Base-by-base conservation (phyloP, 2,888 invertebrate species). In the Rhimphoctona megacephalus region DNA sequence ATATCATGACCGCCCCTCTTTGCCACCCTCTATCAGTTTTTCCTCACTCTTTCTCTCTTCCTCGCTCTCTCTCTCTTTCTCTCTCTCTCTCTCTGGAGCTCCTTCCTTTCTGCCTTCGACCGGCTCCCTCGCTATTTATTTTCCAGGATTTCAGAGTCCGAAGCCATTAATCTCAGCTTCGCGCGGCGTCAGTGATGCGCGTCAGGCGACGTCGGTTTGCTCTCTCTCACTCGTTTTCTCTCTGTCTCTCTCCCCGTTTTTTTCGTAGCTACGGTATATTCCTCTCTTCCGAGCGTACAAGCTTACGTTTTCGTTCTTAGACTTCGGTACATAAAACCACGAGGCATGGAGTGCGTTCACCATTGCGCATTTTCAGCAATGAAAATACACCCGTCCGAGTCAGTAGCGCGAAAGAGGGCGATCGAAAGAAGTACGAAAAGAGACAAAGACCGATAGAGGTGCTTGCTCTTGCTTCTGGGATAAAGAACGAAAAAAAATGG, bases 71-170 rank as follows among this genome's bases (percentile, higher is more conserved):
- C 49, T 49, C 39, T 74, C 54, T 46, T 72, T 81, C 82, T 78
- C 69, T 83, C 80, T 79, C 43, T 76, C 66, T 52, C 46, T 76
- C 81, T 46, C 22, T 33, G 74, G 74, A 85, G 80, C 82, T 87
- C 77, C 82, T 69, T 88, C 81, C 83, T 64, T 22, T 49, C 69
- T 89, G 89, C 90, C 90, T 90, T 88, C 90, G 91, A 43, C 80
- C 79, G 73, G 85, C 85, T 86, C 91, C 90, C 91, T 90, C 90
- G 93, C 94, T 94, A 94, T 94, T 94, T 94, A 94, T 94, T 94
- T 94, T 93, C 93, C 93, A 92, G 93, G 94, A 94, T 94, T 93
- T 93, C 93, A 93, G 93, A 93, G 94, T 93, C 93, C 93, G 93
- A 93, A 91, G 92, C 92, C 93, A 94, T 94, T 94, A 94, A 94